Base-by-base conservation (phyloP, 2,888 invertebrate species). In the Thymelicus acteon region DNA sequence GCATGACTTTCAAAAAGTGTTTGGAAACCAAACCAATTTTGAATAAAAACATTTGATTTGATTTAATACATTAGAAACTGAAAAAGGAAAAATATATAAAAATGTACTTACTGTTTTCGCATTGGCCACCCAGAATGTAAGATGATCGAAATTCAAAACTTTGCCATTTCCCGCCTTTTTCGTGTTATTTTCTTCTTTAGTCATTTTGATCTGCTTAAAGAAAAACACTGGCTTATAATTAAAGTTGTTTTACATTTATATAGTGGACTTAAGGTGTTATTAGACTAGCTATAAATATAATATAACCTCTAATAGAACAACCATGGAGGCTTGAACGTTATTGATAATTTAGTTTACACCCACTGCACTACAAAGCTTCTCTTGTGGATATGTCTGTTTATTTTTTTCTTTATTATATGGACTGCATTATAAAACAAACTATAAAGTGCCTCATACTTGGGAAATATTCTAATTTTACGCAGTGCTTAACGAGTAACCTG, bases 51-150 rank as follows among this genome's bases (percentile, higher is more conserved):
- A n/a, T n/a, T n/a, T n/a, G n/a, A n/a, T n/a, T n/a, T n/a, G n/a
- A n/a, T n/a, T n/a, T n/a, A n/a, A 19, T 19, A 19, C 2, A 19
- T 19, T 19, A 19, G 19, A 19, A 19, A 19, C 19, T 19, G 48
- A 7, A 19, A 4, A 31, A 61, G 24, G 12, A 58, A 58, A 13
- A 58, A n/a, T 31, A 31, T 31, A 3, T 39, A 61, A 10, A 15
- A 60, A 10, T 3, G 2, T 69, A 80, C 87, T 86, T 78, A 93
- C 93, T 74, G 87, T 88, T 85, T 89, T 92, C 8, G 93, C 89
- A 76, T 93, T 93, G 0, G 85, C 87, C 31, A 93, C 93, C 88
- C 90, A 90, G 75, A 93, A 92, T n/a, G 90, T 82, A 0, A 93
- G 81, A 73, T 93, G 92, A 60, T 92, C 87, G 58, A 93, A 93